These are phyloP conservation scores for Erpobdella octoculata DNA, from an alignment of 2,888 invertebrate species.

Conservation along the genomic window DNA sequence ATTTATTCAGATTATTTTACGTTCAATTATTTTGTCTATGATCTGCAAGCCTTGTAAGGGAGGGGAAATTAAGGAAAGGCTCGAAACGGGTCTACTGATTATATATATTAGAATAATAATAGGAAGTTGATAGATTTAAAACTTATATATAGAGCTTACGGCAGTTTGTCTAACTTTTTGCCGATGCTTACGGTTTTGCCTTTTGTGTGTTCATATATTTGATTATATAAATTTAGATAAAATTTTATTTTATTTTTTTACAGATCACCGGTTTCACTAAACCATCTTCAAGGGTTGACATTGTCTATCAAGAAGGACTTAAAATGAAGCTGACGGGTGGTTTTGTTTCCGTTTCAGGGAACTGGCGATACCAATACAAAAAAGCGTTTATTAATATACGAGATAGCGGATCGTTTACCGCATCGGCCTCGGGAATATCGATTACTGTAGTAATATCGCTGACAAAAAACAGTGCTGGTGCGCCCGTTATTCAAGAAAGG, in stretches of 20 bases:
- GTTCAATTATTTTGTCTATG: too few relatives aligned
- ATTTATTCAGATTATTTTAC: too few relatives aligned
- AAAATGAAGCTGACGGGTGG: conserved; percentile 4
- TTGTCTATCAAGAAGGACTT: background rate
- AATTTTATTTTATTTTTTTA: background rate
- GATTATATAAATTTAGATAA: background rate
- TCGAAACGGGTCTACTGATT: too few relatives aligned
- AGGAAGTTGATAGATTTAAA: too few relatives aligned
- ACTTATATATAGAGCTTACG: too few relatives aligned
- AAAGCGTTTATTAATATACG: conserved; percentile 16
- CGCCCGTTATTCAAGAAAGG: conserved; percentile 5
- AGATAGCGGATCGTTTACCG: conserved; percentile 23
- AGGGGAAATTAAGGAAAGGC: too few relatives aligned
- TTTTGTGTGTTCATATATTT: background rate
- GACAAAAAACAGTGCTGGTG: conserved; percentile 2
- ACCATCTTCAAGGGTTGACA: conserved; percentile 1
- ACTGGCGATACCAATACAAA: conserved; percentile 25
- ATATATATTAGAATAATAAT: too few relatives aligned
- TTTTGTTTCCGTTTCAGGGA: background rate
- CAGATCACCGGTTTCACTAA: conserved; percentile 16
- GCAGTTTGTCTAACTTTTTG: too few relatives aligned
- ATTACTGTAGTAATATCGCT: conserved; percentile 8
- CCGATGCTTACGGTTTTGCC: background rate
- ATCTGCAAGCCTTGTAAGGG: too few relatives aligned
- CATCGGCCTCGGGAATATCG: conserved; percentile 11